These are phyloP conservation scores for Gymnoscelis rufifasciata DNA, from an alignment of 2,888 invertebrate species.

Conservation along the genomic window DNA sequence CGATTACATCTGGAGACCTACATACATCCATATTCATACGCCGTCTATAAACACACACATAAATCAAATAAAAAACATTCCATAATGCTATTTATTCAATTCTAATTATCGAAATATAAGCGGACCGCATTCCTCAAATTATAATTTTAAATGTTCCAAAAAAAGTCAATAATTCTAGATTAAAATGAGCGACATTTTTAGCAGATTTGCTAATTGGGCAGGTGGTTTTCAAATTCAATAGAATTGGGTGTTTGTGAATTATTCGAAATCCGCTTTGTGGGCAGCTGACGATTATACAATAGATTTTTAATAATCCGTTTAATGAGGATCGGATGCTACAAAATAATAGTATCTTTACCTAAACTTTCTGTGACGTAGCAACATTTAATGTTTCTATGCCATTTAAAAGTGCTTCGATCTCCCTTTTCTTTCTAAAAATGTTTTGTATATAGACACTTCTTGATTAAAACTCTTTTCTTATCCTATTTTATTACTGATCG, in stretches of 20 bases:
- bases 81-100: constrained; percentile 10
- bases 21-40: constrained; percentile 60
- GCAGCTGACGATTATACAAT: constrained; percentile 15
- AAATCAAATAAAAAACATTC: constrained; percentile 13
- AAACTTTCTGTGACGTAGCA: no score
- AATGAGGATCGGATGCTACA: not conserved
- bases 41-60: constrained; percentile 19
- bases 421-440: no score
- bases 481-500: no score
- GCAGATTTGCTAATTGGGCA: constrained; percentile 25
- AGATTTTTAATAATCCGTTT: constrained; percentile 1
- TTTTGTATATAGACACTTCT: no score
- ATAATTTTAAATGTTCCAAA: constrained; percentile 7
- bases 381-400: no score
- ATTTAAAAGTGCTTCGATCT: no score
- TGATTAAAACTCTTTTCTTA: no score
- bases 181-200: constrained; percentile 8
- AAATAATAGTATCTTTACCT: no score
- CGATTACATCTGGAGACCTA: constrained; percentile 55
- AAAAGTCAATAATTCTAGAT: constrained; percentile 1
- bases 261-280: constrained; percentile 9
- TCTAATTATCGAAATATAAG: constrained; percentile 7
- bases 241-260: constrained; percentile 10
- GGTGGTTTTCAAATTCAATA: constrained; percentile 19
- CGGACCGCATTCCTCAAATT: constrained; percentile 10